Base-by-base conservation (phyloP, 1,140 invertebrate genomes). In the Eupeodes corollae region DNA sequence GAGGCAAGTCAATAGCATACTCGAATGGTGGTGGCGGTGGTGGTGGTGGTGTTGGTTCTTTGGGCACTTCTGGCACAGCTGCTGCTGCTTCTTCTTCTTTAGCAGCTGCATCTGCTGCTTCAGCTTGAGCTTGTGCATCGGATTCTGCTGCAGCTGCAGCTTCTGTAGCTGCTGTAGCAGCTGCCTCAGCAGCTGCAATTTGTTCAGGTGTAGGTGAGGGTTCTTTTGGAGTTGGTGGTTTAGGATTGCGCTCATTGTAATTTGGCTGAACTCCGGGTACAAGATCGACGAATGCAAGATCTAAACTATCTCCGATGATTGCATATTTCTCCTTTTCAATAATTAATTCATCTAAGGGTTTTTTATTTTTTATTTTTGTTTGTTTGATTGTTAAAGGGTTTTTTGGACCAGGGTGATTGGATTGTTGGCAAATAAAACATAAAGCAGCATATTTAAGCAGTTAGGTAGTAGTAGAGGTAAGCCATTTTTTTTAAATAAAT, bases 241-340 rank as follows among this genome's bases (percentile, higher is more conserved):
- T 68, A 19, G 66, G 65, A 49, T 64, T 61, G 42, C 65, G 58
- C 56, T 75, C 68, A 49, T 66, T 62, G 55, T 70, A 70, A 48
- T 61, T 68, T 30, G 69, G 68, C 52, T 72, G 70, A 53, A 77
- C 73, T 50, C 75, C 75, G 6, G 71, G 71, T 73, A 95, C 95
- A 70, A 98, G 79, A 72, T 98, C 94, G 64, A 91, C 83, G 77
- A 98, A 97, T 52, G 95, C 93, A 65, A 84, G 81, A 74, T 98
- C 95, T 80, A 99, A 80, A 73, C 95, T 93, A 74, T 98, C 91
- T 57, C 88, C 91, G 75, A 98, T 93, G 66, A 88, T 81, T 74
- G 97, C 98, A 83, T 90, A 98, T 75, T 86, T 89, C 77, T 98
- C 93, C 77, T 94, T 97, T 73, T 96, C 93, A 68, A 81, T 82